phyloP scores from a whole-genome alignment of 1,140 invertebrate species.

The Pseudoatta argentina region DNA sequence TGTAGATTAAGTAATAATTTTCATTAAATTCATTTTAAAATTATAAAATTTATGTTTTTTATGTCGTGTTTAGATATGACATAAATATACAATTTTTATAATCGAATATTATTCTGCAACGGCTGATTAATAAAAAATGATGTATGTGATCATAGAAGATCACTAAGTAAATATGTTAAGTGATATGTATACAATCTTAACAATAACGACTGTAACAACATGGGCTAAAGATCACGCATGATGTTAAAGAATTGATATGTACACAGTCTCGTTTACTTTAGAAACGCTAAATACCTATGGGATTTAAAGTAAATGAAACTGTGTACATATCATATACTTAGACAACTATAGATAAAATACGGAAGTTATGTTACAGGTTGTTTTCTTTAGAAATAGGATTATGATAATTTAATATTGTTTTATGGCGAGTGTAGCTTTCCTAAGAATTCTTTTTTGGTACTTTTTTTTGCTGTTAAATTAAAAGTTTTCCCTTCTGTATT shows the following conservation, averaged over 20 bases:
- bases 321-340: not conserved
- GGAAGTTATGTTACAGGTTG: not conserved
- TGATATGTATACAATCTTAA: not conserved
- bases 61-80: not conserved
- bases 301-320: not conserved
- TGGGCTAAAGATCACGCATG: not conserved
- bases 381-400: slow-evolving; percentile 6
- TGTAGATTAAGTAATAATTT: slow-evolving; percentile 4
- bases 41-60: not conserved
- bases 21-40: not conserved
- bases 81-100: not conserved
- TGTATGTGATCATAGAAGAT: not conserved
- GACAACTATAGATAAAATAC: not conserved
- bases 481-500: not conserved
- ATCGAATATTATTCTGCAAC: not conserved
- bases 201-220: not conserved
- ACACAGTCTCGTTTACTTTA: not conserved
- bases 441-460: not conserved
- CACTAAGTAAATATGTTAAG: slow-evolving; percentile 8
- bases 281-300: too few relatives aligned
- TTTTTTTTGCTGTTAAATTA: not conserved
- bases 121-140: not conserved
- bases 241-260: not conserved
- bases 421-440: not conserved
- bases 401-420: not conserved